Conservation (phyloP, 2,797 vertebrate species). For the Loriculus beryllinus region DNA sequence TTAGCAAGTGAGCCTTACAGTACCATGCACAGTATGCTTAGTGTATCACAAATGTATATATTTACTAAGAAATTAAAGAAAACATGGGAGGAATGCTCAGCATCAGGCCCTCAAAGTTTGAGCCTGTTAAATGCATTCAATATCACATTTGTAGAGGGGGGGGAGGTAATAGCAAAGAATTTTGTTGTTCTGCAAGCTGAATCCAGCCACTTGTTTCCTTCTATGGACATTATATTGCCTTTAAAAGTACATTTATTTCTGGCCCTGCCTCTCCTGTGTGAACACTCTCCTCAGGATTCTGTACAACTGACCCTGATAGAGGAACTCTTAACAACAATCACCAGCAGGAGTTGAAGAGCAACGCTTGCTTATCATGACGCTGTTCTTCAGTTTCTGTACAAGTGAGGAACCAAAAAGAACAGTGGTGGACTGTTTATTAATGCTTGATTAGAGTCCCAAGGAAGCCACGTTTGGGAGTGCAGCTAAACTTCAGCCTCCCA, state of each 20-base stretch:
- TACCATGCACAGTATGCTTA: not conserved
- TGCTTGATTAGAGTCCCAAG: not conserved
- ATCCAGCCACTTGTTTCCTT: conserved; percentile 21
- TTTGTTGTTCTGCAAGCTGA: not conserved
- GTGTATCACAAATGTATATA: not conserved
- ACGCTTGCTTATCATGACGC: not conserved
- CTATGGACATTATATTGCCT: not conserved
- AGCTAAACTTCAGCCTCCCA: not conserved
- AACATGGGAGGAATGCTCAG: not conserved
- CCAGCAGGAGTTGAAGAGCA: not conserved
- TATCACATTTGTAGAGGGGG: not conserved
- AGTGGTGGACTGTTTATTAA: not conserved
- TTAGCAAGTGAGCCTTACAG: not conserved
- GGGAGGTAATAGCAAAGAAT: conserved; percentile 7
- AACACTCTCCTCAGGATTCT: not conserved
- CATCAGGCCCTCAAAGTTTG: not conserved
- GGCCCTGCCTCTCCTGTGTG: not conserved
- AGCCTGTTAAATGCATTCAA: not conserved
- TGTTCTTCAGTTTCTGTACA: not conserved
- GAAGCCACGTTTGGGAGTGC: not conserved
- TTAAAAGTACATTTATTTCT: conserved; percentile 32
- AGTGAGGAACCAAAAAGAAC: not conserved
- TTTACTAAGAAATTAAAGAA: not conserved
- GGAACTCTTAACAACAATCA: not conserved
- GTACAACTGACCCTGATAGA: not conserved